These are phyloP conservation scores for Alca torda DNA, from an alignment of 2,797 vertebrate genomes.

Conservation along the genomic window DNA sequence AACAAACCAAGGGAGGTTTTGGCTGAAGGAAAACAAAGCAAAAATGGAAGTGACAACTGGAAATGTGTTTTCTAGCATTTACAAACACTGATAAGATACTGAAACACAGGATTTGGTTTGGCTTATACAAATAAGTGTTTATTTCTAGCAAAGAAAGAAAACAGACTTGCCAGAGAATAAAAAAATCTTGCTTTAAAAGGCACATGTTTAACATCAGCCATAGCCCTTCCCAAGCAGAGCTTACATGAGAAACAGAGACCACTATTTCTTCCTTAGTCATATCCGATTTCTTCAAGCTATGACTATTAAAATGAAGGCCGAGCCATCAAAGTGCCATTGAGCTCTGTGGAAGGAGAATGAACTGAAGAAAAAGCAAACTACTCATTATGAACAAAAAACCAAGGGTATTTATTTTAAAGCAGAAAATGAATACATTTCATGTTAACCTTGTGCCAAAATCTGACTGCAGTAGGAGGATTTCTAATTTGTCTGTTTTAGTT, in stretches of 20 bases:
- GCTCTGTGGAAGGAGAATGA: background rate
- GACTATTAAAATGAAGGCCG: background rate
- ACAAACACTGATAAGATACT: slow-evolving; percentile 23
- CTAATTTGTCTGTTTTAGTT: background rate
- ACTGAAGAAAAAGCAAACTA: background rate
- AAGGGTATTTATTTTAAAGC: background rate
- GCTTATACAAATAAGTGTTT: slow-evolving; percentile 23
- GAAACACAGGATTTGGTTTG: slow-evolving; percentile 31
- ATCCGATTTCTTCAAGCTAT: background rate
- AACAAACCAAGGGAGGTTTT: background rate
- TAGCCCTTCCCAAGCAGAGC: background rate
- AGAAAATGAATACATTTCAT: background rate
- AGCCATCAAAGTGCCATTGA: background rate
- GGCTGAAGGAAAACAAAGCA: background rate
- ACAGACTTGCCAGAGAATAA: slow-evolving; percentile 31
- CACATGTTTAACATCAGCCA: slow-evolving; percentile 41
- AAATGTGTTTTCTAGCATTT: slow-evolving; percentile 23
- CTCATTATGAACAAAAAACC: background rate
- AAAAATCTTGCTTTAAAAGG: background rate
- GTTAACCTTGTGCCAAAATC: background rate
- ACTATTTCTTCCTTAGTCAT: background rate
- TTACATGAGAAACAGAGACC: background rate
- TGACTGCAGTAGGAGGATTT: background rate
- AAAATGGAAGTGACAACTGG: background rate
- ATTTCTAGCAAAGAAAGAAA: slow-evolving; percentile 10